Evolutionary conservation across 1,140 invertebrate genomes (phyloP).

Genomic region (Bactericera cockerelli): DNA sequence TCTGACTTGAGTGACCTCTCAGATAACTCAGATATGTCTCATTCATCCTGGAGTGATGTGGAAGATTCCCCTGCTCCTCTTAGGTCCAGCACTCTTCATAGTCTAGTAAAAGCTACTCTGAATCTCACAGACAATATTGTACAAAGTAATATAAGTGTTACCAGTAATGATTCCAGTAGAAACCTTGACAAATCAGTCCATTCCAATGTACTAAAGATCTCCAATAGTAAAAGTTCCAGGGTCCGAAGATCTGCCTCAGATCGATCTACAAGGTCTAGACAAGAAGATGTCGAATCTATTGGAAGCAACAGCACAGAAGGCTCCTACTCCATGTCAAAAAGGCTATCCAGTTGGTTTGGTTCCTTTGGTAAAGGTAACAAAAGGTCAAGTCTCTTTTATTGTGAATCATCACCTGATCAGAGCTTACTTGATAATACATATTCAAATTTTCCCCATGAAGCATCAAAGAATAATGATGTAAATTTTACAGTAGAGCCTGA

Average conservation of each 20-base stretch:
- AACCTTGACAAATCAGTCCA: neutral
- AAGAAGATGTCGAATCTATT: slow-evolving; percentile 15
- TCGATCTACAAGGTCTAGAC: slow-evolving; percentile 9
- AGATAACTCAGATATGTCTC: neutral
- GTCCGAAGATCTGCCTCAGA: neutral
- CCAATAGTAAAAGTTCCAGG: neutral
- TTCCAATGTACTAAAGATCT: too few species aligned
- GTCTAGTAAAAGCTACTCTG: neutral
- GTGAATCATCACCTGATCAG: neutral
- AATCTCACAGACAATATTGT: neutral
- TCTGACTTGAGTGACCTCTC: neutral
- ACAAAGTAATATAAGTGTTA: neutral
- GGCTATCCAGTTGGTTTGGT: slow-evolving; percentile 20
- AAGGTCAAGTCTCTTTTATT: slow-evolving; percentile 6
- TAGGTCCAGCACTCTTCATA: neutral
- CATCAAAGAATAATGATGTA: too few species aligned
- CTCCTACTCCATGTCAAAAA: slow-evolving; percentile 18
- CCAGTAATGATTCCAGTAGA: neutral
- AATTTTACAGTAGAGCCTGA: too few species aligned
- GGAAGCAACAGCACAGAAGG: slow-evolving; percentile 16
- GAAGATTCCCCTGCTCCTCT: neutral
- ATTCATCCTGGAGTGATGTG: neutral
- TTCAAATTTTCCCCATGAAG: too few species aligned
- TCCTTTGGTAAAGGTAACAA: slow-evolving; percentile 23
- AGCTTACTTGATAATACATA: neutral